Evolutionary conservation across 2,888 invertebrate genomes (phyloP), one percentile per base, ranked within the genome.

Genomic region (Augiades crinisus): DNA sequence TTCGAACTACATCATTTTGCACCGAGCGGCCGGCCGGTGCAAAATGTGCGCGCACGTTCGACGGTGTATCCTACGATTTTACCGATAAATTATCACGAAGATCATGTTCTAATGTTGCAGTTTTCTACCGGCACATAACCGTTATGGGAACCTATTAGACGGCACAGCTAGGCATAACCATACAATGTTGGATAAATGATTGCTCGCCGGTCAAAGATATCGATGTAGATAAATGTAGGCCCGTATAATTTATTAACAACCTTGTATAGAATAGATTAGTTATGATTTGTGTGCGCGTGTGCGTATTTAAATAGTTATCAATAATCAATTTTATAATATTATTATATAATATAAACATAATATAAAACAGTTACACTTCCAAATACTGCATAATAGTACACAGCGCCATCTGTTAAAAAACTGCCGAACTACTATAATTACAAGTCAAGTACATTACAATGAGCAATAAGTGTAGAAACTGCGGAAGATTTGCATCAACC

Each of bases 41-140:
- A n/a, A n/a, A n/a, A n/a, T n/a, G n/a, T 60, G 49, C 43, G 53
- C 37, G 67, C 67, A 61, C 61, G 73, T 67, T 51, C 75, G 79
- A 78, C 76, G 75, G 78, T 80, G 78, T 78, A 78, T 68, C 74
- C 68, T 61, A 57, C 59, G 73, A 72, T 75, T 72, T 78, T 73
- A 75, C 74, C 70, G 72, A 81, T 81, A 81, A 81, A 83, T 85
- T 84, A 83, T 84, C 79, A 84, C 82, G 78, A 81, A 78, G 75
- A 82, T 81, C 79, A 82, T 83, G 83, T 82, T 78, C 67, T 71
- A 70, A 73, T 76, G 73, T 71, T 76, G 75, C 68, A 75, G 74
- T 75, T 66, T 75, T 72, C 69, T 68, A 70, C 67, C 59, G 67
- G 67, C 63, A 61, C 70, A 68, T 71, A 68, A 72, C 72, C 75